Evolutionary conservation across 2,797 vertebrate species (phyloP), one percentile per base, ranked within the genome.

Genomic region (Sebastes diploproa): DNA sequence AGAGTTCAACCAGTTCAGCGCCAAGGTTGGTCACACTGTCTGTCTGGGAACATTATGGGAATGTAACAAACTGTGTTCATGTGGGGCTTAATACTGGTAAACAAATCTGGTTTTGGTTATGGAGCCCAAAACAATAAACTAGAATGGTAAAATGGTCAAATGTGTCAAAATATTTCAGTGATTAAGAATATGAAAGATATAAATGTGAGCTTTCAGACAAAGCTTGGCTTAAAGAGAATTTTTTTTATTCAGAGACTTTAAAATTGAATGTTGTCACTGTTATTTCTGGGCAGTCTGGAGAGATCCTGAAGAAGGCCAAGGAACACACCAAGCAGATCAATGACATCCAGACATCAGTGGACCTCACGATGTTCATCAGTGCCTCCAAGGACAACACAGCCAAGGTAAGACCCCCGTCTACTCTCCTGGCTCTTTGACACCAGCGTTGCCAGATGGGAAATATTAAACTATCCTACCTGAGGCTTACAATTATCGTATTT

Each of bases 321-420:
- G 98, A 99, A 70, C 98, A 99, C 95, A 97, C 94, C 54, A 97
- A 97, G 91, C 98, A 99, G 72, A 98, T 99, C 93, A 99, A 99
- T 0, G 98, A 99, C 92, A 97, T 99, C 80, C 98, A 99, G 96
- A 85, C 97, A 1, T 98, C 98, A 3, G 93, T 97, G 80, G 98
- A 99, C 84, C 98, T 98, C 92, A 99, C 97, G 4, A 99, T 98
- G 97, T 95, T 99, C 88, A 96, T 99, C 95, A 98, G 94, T 0
- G 98, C 98, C 30, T 99, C 98, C 80, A 99, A 99, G 91, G 98
- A 99, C 88, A 98, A 97, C 94, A 95, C 94, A 0, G 97, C 98
- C 75, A 99, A 99, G 97, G 98, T 96, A 42, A 38, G 52, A 18
- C 7, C 2, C 10, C 27, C 0, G n/a, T 29, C 14, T 32, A 1